phyloP scores from a whole-genome alignment of 2,888 invertebrate genomes.

The Parapristionchus giblindavisi region DNA sequence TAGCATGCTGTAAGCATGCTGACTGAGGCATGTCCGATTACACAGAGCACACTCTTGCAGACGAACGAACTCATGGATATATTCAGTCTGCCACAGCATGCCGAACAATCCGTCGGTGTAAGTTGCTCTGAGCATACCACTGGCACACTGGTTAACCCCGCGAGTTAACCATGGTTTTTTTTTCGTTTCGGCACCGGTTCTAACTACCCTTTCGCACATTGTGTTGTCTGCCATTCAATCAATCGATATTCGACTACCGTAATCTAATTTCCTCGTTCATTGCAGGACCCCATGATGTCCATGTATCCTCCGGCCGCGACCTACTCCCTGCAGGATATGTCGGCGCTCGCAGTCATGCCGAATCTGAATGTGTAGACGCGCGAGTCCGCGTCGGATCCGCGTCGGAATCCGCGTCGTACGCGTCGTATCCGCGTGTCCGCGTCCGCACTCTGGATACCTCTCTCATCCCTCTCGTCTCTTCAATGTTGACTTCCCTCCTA shows the following conservation, averaged over 20 bases:
- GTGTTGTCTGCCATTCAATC: neutral
- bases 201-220: neutral
- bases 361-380: neutral
- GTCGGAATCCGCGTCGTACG: neutral
- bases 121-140: neutral
- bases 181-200: neutral
- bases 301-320: constrained; percentile 13
- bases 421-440: neutral
- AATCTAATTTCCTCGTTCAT: neutral
- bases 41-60: constrained; percentile 13
- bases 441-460: neutral
- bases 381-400: neutral
- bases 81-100: constrained; percentile 21
- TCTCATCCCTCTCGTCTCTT: neutral
- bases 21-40: neutral
- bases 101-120: neutral
- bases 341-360: constrained; percentile 15
- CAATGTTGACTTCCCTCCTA: neutral
- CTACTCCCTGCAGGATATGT: constrained; percentile 28
- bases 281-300: constrained; percentile 37
- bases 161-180: neutral
- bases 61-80: constrained; percentile 36
- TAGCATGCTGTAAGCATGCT: neutral
- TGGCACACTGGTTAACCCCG: neutral
- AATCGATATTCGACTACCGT: neutral